Percentiles rank a stretch among this genome's conserved stretches.
These are phyloP conservation scores for Callocephalon fimbriatum DNA, from an alignment of 2,113 vertebrate genomes.

Conservation along the genomic window DNA sequence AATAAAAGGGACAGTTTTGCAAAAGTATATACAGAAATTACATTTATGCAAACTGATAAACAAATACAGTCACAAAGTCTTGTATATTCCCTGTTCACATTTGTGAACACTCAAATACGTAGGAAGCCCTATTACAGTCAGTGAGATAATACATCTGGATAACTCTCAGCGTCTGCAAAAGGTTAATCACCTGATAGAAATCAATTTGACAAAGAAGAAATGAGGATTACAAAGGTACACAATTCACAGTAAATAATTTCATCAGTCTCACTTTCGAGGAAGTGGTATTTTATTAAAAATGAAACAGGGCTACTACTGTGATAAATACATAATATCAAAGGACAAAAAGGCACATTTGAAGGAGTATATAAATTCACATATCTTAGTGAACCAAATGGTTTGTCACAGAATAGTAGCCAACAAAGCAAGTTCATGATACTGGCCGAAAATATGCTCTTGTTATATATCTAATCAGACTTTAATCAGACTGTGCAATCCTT, in stretches of 20 bases:
- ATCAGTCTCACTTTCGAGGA: background rate
- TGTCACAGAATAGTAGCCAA: background rate
- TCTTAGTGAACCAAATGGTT: background rate
- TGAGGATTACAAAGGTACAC: background rate
- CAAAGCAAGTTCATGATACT: background rate
- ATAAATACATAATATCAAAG: conserved; percentile 36
- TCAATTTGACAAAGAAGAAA: background rate
- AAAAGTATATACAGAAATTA: background rate
- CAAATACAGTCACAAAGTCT: background rate
- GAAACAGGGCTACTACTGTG: background rate
- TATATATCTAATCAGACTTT: background rate
- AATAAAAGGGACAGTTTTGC: background rate
- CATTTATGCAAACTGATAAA: conserved; percentile 6
- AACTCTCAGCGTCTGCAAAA: background rate
- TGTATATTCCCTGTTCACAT: background rate
- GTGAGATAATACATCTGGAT: background rate
- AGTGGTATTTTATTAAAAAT: background rate
- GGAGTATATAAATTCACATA: conserved; percentile 15
- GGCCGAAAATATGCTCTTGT: background rate
- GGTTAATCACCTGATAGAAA: background rate
- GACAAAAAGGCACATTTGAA: conserved; percentile 16
- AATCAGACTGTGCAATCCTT: background rate
- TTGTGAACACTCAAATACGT: background rate
- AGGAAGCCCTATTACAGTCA: background rate
- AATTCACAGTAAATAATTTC: background rate